Percentiles rank a stretch among this genome's conserved stretches.
These are phyloP conservation scores for Tetranychus urticae DNA, from an alignment of 1,140 invertebrate genomes.

Conservation along the genomic window DNA sequence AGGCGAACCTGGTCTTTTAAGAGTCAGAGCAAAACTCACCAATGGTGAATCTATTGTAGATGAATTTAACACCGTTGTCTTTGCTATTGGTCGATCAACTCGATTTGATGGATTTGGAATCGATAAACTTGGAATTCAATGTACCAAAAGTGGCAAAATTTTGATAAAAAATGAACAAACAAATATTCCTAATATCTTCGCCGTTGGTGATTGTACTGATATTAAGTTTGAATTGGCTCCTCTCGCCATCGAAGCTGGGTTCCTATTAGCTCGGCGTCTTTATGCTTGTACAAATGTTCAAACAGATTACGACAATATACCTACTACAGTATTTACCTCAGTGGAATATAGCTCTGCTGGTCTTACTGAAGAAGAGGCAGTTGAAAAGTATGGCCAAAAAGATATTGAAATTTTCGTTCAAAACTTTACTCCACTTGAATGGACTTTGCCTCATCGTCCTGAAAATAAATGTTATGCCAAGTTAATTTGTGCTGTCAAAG, in stretches of 20 bases:
- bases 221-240: slow-evolving; percentile 80
- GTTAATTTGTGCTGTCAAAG: slow-evolving; percentile 29
- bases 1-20: slow-evolving; percentile 28
- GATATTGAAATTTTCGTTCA: slow-evolving; percentile 58
- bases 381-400: slow-evolving; percentile 30
- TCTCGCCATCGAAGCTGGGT: slow-evolving; percentile 82
- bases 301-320: slow-evolving; percentile 37
- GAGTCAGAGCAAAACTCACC: slow-evolving; percentile 36
- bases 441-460: slow-evolving; percentile 56
- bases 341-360: slow-evolving; percentile 87
- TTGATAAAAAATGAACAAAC: slow-evolving; percentile 33
- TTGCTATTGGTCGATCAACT: slow-evolving; percentile 34
- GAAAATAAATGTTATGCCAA: slow-evolving; percentile 27
- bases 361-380: slow-evolving; percentile 68
- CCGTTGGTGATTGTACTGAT: slow-evolving; percentile 74
- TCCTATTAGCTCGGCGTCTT: slow-evolving; percentile 39
- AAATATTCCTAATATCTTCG: slow-evolving; percentile 63
- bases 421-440: slow-evolving; percentile 82
- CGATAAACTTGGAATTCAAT: slow-evolving; percentile 26
- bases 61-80: slow-evolving; percentile 53
- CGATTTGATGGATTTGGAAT: slow-evolving; percentile 31
- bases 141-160: slow-evolving; percentile 15
- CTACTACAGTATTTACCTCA: slow-evolving; percentile 90
- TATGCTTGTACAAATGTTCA: slow-evolving; percentile 14
- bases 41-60: slow-evolving; percentile 21